phyloP scores from a whole-genome alignment of 1,140 invertebrate species.

The Epicauta chinensis region DNA sequence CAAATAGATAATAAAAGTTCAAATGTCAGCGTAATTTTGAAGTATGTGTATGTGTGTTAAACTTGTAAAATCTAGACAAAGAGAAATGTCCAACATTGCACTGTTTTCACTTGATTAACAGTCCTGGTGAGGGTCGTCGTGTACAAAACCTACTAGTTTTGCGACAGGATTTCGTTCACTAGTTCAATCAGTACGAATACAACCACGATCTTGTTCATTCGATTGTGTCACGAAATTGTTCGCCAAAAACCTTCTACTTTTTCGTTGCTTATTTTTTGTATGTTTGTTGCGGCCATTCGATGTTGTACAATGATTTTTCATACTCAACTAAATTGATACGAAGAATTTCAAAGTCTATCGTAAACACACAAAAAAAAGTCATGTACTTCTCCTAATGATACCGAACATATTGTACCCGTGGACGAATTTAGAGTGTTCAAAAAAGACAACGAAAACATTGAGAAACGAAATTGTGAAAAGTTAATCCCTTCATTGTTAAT shows the following conservation, averaged over 20 bases:
- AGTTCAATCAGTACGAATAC: constrained; percentile 26
- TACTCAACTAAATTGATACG: too few relatives aligned
- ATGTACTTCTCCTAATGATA: too few relatives aligned
- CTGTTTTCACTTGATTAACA: constrained; percentile 21
- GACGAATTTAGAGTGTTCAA: not conserved
- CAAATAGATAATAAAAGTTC: too few relatives aligned
- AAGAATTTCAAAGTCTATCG: too few relatives aligned
- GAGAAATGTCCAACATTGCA: not conserved
- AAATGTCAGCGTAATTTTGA: too few relatives aligned
- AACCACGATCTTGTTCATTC: constrained; percentile 26
- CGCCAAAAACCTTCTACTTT: constrained; percentile 13
- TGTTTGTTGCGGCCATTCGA: too few relatives aligned
- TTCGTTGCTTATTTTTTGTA: not conserved
- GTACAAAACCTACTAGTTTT: constrained; percentile 17
- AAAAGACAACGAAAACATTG: constrained; percentile 9
- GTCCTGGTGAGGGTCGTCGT: constrained; percentile 5
- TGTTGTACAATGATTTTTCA: too few relatives aligned
- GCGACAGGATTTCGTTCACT: constrained; percentile 21
- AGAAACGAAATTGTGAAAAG: constrained; percentile 12
- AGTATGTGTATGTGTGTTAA: too few relatives aligned
- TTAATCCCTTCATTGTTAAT: constrained; percentile 2
- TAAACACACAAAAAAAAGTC: too few relatives aligned
- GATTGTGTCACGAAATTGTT: constrained; percentile 24
- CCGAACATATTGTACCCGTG: too few relatives aligned
- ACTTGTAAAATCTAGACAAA: too few relatives aligned